Evolutionary conservation across 2,888 invertebrate genomes (phyloP).

Genomic region (Dendrolimus pini): DNA sequence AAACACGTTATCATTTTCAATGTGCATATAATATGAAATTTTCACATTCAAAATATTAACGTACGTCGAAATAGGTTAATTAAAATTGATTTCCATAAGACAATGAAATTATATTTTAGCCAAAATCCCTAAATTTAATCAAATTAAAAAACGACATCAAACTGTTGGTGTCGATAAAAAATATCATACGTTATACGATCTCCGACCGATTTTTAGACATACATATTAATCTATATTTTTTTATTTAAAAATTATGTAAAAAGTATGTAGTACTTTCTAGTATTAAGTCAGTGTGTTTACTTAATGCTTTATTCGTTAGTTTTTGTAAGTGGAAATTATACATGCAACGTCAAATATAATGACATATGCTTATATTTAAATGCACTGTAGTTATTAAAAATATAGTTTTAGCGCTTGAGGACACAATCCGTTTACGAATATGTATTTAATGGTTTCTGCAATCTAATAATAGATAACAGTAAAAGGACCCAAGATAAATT

Average conservation of each 20-base stretch:
- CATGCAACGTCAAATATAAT: background rate
- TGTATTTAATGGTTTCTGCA: no score
- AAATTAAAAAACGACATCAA: constrained; percentile 3
- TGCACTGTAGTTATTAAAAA: no score
- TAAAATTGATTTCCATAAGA: background rate
- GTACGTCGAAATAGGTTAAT: no score
- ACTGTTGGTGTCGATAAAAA: constrained; percentile 6
- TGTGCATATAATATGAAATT: no score
- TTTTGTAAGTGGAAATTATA: background rate
- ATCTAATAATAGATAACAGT: no score
- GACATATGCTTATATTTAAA: background rate
- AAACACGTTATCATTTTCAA: no score
- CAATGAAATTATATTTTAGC: constrained; percentile 1
- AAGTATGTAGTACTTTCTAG: background rate
- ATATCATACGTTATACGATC: constrained; percentile 28
- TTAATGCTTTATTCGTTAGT: constrained; percentile 7
- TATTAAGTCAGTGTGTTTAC: constrained; percentile 6
- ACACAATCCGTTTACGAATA: no score
- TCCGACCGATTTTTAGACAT: constrained; percentile 31
- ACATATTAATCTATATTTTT: constrained; percentile 15
- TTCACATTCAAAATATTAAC: no score
- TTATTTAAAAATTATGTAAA: constrained; percentile 1
- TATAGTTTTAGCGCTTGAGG: no score
- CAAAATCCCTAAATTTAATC: constrained; percentile 7
- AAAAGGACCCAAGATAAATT: no score